A percentile compares a stretch with the other conserved stretches of the same genome.
These are phyloP conservation scores for Vicugna pacos DNA, from an alignment of 2,113 vertebrate species.

Conservation along the genomic window DNA sequence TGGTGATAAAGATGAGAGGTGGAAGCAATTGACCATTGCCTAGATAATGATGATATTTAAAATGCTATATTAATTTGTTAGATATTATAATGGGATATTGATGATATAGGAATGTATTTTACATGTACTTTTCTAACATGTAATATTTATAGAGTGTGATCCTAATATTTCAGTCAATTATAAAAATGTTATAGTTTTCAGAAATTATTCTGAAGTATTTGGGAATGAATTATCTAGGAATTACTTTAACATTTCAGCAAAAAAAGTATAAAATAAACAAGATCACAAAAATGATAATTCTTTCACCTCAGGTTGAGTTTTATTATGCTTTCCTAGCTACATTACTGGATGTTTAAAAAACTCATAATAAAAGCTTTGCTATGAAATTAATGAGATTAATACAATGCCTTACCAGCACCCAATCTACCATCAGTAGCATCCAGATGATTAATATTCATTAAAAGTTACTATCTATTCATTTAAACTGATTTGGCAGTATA, in stretches of 20 bases:
- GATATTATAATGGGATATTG: background rate
- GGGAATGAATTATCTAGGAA: background rate
- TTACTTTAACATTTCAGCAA: background rate
- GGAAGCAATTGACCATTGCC: background rate
- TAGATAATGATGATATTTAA: background rate
- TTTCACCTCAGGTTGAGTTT: background rate
- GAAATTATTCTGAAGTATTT: background rate
- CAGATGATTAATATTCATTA: background rate
- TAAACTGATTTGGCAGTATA: background rate
- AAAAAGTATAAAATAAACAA: background rate
- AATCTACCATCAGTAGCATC: background rate
- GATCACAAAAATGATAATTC: background rate
- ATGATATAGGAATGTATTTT: background rate
- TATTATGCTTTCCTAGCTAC: background rate
- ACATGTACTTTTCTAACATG: background rate
- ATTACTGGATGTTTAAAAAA: background rate
- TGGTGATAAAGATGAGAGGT: background rate
- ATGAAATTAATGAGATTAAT: background rate
- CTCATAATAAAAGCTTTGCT: background rate
- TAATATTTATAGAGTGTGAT: background rate
- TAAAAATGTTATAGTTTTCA: background rate
- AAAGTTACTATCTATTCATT: conserved; percentile 24
- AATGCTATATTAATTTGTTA: background rate
- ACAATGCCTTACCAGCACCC: background rate
- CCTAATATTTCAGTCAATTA: background rate